phyloP scores from a whole-genome alignment of 2,888 invertebrate species.

The Cerastoderma edule region DNA sequence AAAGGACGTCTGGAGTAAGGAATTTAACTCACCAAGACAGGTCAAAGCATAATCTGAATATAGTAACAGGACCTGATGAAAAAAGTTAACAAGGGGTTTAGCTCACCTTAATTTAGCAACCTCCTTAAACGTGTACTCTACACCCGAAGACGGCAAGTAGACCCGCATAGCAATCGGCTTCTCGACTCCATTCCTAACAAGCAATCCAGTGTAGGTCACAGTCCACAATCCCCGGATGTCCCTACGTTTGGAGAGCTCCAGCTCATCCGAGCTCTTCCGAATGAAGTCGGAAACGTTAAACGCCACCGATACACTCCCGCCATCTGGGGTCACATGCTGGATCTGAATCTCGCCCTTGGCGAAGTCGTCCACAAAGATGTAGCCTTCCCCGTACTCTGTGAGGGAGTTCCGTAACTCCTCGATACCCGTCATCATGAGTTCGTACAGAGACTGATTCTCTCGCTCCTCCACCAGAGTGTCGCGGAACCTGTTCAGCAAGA shows the following conservation, averaged over 20 bases:
- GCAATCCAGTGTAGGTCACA: constrained; percentile 56
- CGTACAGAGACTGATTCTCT: constrained; percentile 55
- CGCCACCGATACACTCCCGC: constrained; percentile 41
- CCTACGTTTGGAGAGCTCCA: constrained; percentile 19
- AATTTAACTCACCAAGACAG: too few relatives aligned
- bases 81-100: too few relatives aligned
- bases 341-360: constrained; percentile 54
- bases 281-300: constrained; percentile 61
- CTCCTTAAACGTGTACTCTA: constrained; percentile 63
- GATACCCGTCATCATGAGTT: constrained; percentile 61
- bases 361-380: constrained; percentile 67
- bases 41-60: too few relatives aligned
- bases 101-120: constrained; percentile 73
- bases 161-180: constrained; percentile 61
- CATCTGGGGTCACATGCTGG: constrained; percentile 29
- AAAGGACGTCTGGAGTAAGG: too few relatives aligned
- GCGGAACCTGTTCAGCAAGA: constrained; percentile 64
- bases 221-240: constrained; percentile 67
- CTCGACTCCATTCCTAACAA: constrained; percentile 47
- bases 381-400: constrained; percentile 63
- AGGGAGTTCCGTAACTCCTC: constrained; percentile 63
- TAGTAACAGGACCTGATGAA: not conserved
- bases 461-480: constrained; percentile 51
- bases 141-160: constrained; percentile 65
- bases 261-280: constrained; percentile 42